Percentiles rank a stretch among this genome's conserved stretches.
Conservation (phyloP, 2,888 invertebrate species). For the Leucoptera coffeella region DNA sequence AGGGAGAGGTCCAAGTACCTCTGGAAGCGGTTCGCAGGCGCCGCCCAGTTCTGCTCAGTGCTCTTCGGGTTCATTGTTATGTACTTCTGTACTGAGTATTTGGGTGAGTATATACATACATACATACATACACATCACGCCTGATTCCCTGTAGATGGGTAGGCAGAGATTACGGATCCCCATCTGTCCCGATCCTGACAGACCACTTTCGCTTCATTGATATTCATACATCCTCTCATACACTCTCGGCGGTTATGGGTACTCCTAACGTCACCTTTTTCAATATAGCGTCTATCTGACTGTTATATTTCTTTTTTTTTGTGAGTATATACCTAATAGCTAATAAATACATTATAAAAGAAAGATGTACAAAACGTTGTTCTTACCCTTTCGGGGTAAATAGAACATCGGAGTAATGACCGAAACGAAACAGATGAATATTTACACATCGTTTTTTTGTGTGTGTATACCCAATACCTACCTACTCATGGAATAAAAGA, state of each 20-base stretch:
- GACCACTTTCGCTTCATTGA: neutral
- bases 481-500: too few relatives aligned
- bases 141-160: neutral
- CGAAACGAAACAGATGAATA: too few relatives aligned
- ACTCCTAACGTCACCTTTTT: neutral
- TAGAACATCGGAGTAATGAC: too few relatives aligned
- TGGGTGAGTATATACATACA: slow-evolving; percentile 27
- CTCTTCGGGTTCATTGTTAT: slow-evolving; percentile 56
- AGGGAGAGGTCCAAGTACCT: slow-evolving; percentile 67
- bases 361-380: too few relatives aligned
- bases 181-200: neutral
- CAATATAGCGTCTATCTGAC: too few relatives aligned
- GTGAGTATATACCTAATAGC: slow-evolving; percentile 12
- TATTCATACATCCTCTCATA: neutral
- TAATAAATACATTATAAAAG: neutral
- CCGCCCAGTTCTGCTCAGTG: slow-evolving; percentile 58
- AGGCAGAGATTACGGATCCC: neutral
- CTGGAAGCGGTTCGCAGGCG: slow-evolving; percentile 49
- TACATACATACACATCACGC: neutral
- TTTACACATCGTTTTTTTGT: too few relatives aligned
- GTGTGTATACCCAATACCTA: too few relatives aligned
- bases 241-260: neutral
- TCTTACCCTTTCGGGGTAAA: too few relatives aligned
- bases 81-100: slow-evolving; percentile 56
- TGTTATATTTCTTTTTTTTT: slow-evolving; percentile 32